Percentiles rank a stretch among this genome's conserved stretches.
These are phyloP conservation scores for Stenopsyche tienmushanensis DNA, from an alignment of 1,140 invertebrate genomes.

Conservation along the genomic window DNA sequence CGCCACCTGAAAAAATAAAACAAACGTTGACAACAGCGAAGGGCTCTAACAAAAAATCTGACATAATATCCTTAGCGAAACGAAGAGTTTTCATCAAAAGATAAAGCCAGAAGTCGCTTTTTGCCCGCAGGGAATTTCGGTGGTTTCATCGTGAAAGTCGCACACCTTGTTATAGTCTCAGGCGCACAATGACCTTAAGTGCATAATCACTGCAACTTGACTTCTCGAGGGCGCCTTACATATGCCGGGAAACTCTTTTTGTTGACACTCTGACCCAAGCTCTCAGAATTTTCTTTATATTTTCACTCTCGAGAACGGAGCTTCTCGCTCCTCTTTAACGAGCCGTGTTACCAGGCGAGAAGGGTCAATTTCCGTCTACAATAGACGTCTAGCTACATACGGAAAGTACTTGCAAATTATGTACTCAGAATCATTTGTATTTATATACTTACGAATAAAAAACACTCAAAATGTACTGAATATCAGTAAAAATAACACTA, in stretches of 20 bases:
- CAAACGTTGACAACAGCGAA: not conserved
- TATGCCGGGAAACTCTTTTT: slow-evolving; percentile 17
- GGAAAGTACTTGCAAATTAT: too few relatives aligned
- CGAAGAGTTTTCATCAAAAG: not conserved
- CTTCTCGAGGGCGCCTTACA: not conserved
- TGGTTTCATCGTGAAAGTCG: not conserved
- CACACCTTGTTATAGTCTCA: slow-evolving; percentile 14
- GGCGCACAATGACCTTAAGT: slow-evolving; percentile 26
- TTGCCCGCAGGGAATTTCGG: not conserved
- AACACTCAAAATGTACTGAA: too few relatives aligned
- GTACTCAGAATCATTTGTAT: too few relatives aligned
- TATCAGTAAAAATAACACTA: too few relatives aligned
- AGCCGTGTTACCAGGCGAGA: slow-evolving; percentile 9
- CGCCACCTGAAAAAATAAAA: slow-evolving; percentile 67
- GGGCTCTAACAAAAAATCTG: not conserved
- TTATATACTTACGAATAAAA: too few relatives aligned
- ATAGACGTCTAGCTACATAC: not conserved
- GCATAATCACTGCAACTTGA: slow-evolving; percentile 38
- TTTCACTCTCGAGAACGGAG: not conserved
- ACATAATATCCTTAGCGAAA: not conserved
- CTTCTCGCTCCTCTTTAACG: slow-evolving; percentile 13
- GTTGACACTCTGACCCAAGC: slow-evolving; percentile 17
- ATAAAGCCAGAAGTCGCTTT: slow-evolving; percentile 1
- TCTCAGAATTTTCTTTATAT: slow-evolving; percentile 24
- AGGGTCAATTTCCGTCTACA: slow-evolving; percentile 13